A percentile compares a stretch with the other conserved stretches of the same genome.
These are phyloP conservation scores for Takifugu ocellatus DNA, from an alignment of 2,797 vertebrate genomes.

Conservation along the genomic window DNA sequence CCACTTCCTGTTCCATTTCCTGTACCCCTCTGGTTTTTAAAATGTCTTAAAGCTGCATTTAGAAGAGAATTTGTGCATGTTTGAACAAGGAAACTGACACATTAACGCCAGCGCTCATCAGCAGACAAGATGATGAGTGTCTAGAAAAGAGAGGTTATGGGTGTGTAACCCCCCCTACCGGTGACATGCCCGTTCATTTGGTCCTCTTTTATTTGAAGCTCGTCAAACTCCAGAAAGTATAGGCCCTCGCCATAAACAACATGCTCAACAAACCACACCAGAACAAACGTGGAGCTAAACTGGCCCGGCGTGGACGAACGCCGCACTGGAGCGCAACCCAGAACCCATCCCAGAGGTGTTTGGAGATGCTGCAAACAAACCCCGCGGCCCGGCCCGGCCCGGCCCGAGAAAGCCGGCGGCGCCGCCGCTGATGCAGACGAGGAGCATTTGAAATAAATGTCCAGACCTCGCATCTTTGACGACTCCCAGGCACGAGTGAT, in stretches of 20 bases:
- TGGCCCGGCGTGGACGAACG: conserved; percentile 45
- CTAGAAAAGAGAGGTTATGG: conserved; percentile 33
- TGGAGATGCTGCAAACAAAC: conserved; percentile 45
- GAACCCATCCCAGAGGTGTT: conserved; percentile 47
- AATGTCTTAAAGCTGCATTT: no score
- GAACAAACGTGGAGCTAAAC: conserved; percentile 70
- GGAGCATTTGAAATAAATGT: conserved; percentile 17
- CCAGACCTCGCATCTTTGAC: conserved; percentile 50
- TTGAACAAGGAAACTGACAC: conserved; percentile 54
- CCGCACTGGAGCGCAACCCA: conserved; percentile 38
- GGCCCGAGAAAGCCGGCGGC: conserved; percentile 21
- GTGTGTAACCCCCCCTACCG: conserved; percentile 57
- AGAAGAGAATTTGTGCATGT: background rate
- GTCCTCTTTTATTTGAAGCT: conserved; percentile 76
- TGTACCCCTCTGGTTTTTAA: no score
- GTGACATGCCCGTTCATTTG: conserved; percentile 76
- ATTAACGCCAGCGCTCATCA: conserved; percentile 14
- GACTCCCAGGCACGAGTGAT: conserved; percentile 61
- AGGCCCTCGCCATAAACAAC: conserved; percentile 78
- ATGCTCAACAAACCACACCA: conserved; percentile 80
- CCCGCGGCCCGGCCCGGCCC: conserved; percentile 7
- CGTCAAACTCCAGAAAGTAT: conserved; percentile 75
- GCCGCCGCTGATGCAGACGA: conserved; percentile 18
- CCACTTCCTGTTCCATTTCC: no score
- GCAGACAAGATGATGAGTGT: conserved; percentile 42